Conservation (phyloP, 2,888 invertebrate species). For the Ichneumon xanthorius region DNA sequence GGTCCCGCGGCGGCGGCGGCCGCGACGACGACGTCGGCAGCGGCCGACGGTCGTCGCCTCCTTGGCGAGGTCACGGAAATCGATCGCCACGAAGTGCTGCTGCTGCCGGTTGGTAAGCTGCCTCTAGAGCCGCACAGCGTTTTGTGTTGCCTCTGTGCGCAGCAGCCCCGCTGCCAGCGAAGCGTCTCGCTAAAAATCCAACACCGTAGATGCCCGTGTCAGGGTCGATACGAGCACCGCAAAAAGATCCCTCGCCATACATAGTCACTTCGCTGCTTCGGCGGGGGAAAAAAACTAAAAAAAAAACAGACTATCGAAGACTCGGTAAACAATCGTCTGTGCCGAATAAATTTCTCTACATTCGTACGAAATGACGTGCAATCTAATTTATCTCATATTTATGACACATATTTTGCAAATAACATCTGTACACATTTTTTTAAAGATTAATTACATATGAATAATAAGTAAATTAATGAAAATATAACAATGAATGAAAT, state of each 20-base stretch:
- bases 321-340: not conserved
- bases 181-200: conserved; percentile 33
- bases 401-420: not conserved
- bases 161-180: conserved; percentile 9
- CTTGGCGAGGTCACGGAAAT: conserved; percentile 74
- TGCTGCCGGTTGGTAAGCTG: conserved; percentile 22
- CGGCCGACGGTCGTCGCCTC: conserved; percentile 72
- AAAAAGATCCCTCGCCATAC: conserved; percentile 4
- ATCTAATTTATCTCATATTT: not conserved
- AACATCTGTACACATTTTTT: not conserved
- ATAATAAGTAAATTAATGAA: too few species aligned
- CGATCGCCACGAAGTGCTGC: conserved; percentile 65
- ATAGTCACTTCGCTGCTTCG: not conserved
- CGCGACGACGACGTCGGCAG: conserved; percentile 47
- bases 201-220: conserved; percentile 27
- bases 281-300: not conserved
- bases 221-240: conserved; percentile 29
- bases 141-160: conserved; percentile 29
- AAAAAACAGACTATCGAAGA: not conserved
- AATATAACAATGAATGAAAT: too few species aligned
- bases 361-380: not conserved
- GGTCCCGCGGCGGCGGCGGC: conserved; percentile 68
- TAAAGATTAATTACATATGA: not conserved
- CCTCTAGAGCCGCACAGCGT: conserved; percentile 2
- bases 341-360: not conserved